Base-by-base conservation (phyloP, 2,888 invertebrate species). In the Mesochorus sp. region DNA sequence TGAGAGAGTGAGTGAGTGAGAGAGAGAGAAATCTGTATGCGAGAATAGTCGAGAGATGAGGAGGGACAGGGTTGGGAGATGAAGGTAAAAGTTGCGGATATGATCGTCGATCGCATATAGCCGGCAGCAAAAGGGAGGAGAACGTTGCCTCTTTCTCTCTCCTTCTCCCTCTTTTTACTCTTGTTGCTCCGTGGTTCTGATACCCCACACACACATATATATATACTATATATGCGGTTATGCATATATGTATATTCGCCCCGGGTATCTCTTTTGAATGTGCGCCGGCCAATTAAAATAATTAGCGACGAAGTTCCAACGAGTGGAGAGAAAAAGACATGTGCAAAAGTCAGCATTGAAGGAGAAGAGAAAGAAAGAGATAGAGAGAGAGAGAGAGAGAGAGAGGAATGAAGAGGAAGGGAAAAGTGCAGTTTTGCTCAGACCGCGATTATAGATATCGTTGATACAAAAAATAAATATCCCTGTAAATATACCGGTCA, bases 281-380 rank as follows among this genome's bases (percentile, higher is more conserved):
- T 85, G 86, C 87, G 88, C 89, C 91, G 89, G 88, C 91, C 91
- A 91, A 91, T 91, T 91, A 91, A 90, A 91, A 91, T 91, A 91
- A 91, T 91, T 91, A 91, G 91, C 90, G 89, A 90, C 89, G 88
- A 88, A 89, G 88, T 87, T 39, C 66, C 88, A 89, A 89, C 87
- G 88, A 88, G 1, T 31, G 19, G 26, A 49, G 44, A 71, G 19
- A 61, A 42, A 59, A 12, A 42, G 12, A 19, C 19, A 53, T 6
- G 44, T 10, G 51, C 47, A 39, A 73, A 31, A 61, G 24, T 53
- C 53, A 42, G 42, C 42, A 37, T 28, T 44, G 5, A 57, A 47
- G 19, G 34, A 17, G 34, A 64, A 39, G 70, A 61, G 53, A 28
- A 66, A 57, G 68, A 28, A 62, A 68, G n/a, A n/a, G 61, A 19